Evolutionary conservation across 1,140 invertebrate genomes (phyloP).

Genomic region (Heliothis subflexa): DNA sequence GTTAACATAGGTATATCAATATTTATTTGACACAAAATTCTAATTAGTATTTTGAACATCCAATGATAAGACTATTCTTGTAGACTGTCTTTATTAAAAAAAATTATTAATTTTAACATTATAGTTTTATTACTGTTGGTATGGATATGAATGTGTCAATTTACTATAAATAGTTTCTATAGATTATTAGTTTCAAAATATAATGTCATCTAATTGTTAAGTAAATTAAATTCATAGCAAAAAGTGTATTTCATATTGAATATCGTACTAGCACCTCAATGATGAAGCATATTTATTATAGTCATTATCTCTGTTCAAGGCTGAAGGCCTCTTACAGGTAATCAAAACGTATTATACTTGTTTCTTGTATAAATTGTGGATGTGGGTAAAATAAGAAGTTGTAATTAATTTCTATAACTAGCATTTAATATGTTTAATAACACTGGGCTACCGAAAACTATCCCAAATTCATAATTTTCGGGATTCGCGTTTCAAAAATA

Average conservation of each 20-base stretch:
- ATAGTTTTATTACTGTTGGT: no score
- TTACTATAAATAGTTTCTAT: no score
- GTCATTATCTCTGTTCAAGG: conserved; percentile 3
- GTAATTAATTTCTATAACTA: not conserved
- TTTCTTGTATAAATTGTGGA: not conserved
- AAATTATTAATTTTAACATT: no score
- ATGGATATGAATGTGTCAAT: no score
- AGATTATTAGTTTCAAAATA: not conserved
- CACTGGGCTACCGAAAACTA: not conserved
- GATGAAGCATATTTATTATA: conserved; percentile 8
- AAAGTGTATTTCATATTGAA: not conserved
- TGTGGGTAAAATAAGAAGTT: conserved; percentile 1
- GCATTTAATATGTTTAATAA: not conserved
- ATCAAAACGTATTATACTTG: conserved; percentile 2
- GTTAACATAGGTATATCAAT: no score
- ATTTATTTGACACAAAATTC: no score
- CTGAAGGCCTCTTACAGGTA: conserved; percentile 24
- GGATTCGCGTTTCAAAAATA: conserved; percentile 7
- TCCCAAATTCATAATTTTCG: not conserved
- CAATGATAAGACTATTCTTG: no score
- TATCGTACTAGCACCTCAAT: not conserved
- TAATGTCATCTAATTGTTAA: not conserved
- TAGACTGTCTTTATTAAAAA: no score
- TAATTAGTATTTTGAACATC: no score
- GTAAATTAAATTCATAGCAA: not conserved